Evolutionary conservation across 2,888 invertebrate species (phyloP).

Genomic region (Danaus chrysippus): DNA sequence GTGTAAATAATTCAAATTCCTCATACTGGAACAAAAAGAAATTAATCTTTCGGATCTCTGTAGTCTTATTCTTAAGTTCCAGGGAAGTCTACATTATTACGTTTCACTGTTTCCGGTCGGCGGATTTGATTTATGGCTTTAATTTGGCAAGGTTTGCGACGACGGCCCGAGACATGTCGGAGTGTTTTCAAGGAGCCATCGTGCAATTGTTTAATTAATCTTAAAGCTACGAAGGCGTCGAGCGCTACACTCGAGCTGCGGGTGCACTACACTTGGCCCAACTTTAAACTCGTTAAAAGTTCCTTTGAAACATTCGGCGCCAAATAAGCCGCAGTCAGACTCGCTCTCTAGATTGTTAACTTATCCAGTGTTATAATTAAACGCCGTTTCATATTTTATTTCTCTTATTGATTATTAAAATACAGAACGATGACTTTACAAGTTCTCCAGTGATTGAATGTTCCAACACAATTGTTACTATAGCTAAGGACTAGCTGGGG

Average conservation of each 20-base stretch:
- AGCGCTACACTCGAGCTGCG: conserved; percentile 45
- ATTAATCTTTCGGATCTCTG: conserved; percentile 47
- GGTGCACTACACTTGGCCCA: conserved; percentile 74
- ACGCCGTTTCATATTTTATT: conserved; percentile 57
- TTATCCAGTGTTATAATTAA: conserved; percentile 75
- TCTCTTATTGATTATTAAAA: conserved; percentile 37
- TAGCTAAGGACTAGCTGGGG: conserved; percentile 21
- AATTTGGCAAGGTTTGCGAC: conserved; percentile 77
- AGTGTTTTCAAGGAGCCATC: conserved; percentile 78
- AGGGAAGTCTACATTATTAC: conserved; percentile 70
- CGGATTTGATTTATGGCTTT: conserved; percentile 76
- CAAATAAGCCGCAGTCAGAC: conserved; percentile 76
- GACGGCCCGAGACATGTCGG: conserved; percentile 78
- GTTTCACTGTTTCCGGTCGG: conserved; percentile 69
- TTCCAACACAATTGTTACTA: conserved; percentile 12
- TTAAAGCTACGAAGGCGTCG: conserved; percentile 66
- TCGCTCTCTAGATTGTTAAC: conserved; percentile 74
- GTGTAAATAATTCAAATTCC: conserved; percentile 17
- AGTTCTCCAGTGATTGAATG: conserved; percentile 10
- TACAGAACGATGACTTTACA: conserved; percentile 18
- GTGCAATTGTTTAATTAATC: conserved; percentile 79
- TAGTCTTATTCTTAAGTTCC: conserved; percentile 47
- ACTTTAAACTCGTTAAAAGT: conserved; percentile 80
- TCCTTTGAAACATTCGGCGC: conserved; percentile 77
- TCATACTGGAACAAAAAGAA: conserved; percentile 43